Base-by-base conservation (phyloP, 1,140 invertebrate species). In the Hylaeus volcanicus region DNA sequence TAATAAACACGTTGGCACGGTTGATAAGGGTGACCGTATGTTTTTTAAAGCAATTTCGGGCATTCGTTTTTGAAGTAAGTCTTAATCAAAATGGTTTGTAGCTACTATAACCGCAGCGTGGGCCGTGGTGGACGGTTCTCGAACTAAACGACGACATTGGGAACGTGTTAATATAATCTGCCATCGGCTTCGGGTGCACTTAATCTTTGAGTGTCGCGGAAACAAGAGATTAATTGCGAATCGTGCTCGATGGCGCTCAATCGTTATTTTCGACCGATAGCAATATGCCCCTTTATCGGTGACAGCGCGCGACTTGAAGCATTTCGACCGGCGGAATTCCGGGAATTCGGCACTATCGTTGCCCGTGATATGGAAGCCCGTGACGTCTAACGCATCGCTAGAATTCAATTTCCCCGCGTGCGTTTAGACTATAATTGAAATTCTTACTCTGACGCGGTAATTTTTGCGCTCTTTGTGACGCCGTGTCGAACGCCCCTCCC, bases 401-500 rank as follows among this genome's bases (percentile, higher is more conserved):
- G 63, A 81, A 55, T 60, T 82, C 70, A 69, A 58, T 74, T 70
- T 71, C 58, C 60, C 43, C 45, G 51, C 41, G 53, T 61, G 58
- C 58, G 70, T 75, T 60, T 68, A 60, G 9, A 51, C 74, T 86
- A 61, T 86, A 86, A 86, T 86, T 70, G 51, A 71, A 68, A 68
- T 68, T 68, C 65, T 68, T 68, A 68, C 65, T 68, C 65, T 51
- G 72, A 61, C 72, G 55, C 71, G 73, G 68, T 80, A 86, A 86
- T 81, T 87, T 76, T 69, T 74, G 73, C 55, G 41, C 77, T 86
- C 85, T 81, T 75, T 86, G 76, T 79, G n/a, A 63, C 60, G 43
- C 55, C 26, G 9, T 43, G 55, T 55, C 58, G 26, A 26, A 26
- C 26, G 64, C 12, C 74, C 53, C 53, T 15, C 56, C 9, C 73